Evolutionary conservation across 2,888 invertebrate genomes (phyloP).

Genomic region (Glyphotaelius pellucidus): DNA sequence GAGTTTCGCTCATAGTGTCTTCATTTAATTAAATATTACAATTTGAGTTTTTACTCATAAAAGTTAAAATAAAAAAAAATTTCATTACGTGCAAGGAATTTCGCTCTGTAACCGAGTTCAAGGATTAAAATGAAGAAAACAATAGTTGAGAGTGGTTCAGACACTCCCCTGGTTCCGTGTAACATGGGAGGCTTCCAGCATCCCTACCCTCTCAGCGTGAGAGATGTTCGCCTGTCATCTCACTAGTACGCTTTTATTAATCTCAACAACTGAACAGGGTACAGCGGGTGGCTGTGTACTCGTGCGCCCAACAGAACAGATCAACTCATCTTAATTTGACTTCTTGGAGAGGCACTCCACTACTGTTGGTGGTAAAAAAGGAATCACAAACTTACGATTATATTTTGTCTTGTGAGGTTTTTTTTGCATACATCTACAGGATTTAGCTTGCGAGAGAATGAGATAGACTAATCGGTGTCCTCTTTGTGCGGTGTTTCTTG

Average conservation of each 20-base stretch:
- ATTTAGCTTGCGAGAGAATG: too few relatives aligned
- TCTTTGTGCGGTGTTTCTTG: too few relatives aligned
- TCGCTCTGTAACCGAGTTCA: neutral
- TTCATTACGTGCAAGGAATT: too few relatives aligned
- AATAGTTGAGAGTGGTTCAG: neutral
- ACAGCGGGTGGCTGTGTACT: neutral
- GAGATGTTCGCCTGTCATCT: conserved; percentile 33
- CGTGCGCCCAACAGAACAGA: neutral
- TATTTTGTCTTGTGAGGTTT: too few relatives aligned
- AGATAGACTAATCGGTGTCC: too few relatives aligned
- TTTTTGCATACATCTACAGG: too few relatives aligned
- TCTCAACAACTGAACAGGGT: neutral
- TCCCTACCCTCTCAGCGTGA: conserved; percentile 37
- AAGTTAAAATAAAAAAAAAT: too few relatives aligned
- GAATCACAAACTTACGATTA: neutral
- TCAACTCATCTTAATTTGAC: neutral
- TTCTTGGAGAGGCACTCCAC: conserved; percentile 4
- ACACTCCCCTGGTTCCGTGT: neutral
- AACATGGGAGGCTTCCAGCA: neutral
- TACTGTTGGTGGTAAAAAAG: neutral
- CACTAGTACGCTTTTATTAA: neutral
- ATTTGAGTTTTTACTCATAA: too few relatives aligned
- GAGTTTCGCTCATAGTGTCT: too few relatives aligned
- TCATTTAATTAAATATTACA: too few relatives aligned
- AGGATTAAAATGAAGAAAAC: neutral